phyloP scores from a whole-genome alignment of 2,113 vertebrate genomes.

The Neolamprologus cancellatus region DNA sequence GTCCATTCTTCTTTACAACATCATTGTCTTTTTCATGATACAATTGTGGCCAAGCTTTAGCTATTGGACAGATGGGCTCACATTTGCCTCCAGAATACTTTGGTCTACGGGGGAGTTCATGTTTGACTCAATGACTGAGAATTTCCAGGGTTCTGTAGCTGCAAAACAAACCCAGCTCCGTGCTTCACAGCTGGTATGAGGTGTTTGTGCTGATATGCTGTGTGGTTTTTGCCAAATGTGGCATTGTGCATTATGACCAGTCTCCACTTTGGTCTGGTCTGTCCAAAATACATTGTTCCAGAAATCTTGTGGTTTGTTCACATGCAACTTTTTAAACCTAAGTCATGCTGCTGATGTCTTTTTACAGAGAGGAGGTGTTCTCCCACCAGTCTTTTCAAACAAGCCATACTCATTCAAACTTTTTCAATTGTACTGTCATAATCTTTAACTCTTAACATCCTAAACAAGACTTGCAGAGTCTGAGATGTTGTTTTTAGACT shows the following conservation, averaged over 20 bases:
- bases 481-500: background rate
- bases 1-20: background rate
- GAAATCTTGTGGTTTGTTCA: background rate
- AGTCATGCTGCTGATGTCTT: background rate
- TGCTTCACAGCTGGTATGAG: background rate
- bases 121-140: background rate
- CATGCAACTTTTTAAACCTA: background rate
- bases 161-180: background rate
- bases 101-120: background rate
- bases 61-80: background rate
- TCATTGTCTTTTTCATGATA: background rate
- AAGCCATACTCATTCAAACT: background rate
- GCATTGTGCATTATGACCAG: background rate
- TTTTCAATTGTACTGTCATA: background rate
- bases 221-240: background rate
- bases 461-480: background rate
- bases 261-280: background rate
- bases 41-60: background rate
- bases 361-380: background rate
- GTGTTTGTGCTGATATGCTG: background rate
- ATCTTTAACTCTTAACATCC: background rate
- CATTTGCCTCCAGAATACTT: background rate
- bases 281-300: background rate
- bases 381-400: background rate
- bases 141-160: background rate